Base-by-base conservation (phyloP, 2,888 invertebrate species). In the Drosophila flavopinicola region DNA sequence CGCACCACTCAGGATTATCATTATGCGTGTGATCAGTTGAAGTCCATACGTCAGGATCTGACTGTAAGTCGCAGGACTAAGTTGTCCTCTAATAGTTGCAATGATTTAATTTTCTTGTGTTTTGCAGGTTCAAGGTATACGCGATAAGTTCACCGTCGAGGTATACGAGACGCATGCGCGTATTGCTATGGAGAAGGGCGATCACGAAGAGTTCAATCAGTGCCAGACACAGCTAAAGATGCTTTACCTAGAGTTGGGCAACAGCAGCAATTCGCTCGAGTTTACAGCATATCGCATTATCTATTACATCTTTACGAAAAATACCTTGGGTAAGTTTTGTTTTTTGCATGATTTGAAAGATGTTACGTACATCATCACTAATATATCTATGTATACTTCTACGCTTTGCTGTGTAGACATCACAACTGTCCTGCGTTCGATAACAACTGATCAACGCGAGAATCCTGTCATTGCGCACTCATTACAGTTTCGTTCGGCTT, bases 151-250 rank as follows among this genome's bases (percentile, higher is more conserved):
- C 90, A 98, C 99, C 52, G 96, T 99, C n/a, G 94, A 96, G 89
- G 99, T 99, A 9, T 99, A 99, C 92, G 99, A 99, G 93, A 98
- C 98, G 3, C 99, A 99, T 92, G 99, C 99, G 3, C 93, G 99
- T 53, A 97, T 99, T 88, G 99, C 99, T 45, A 93, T 99, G 90
- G 99, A 99, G 91, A 98, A 97, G 92, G 97, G 98, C 49, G 99
- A 99, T 90, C 98, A 98, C 90, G 99, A 98, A 90, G 99, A 99
- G 91, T 99, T 99, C 90, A 99, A 99, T 93, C 99, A 99, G 91
- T 99, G 99, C 90, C 99, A 99, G 92, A 98, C 98, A 10, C 99
- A 99, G 92, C 93, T 99, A 51, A 97, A 97, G 92, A 96, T 97
- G 94, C 93, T 99, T 27, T 99, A 99, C 91, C 92, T 94, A 70